Evolutionary conservation across 2,797 vertebrate species (phyloP).

Genomic region (Acipenser ruthenus): DNA sequence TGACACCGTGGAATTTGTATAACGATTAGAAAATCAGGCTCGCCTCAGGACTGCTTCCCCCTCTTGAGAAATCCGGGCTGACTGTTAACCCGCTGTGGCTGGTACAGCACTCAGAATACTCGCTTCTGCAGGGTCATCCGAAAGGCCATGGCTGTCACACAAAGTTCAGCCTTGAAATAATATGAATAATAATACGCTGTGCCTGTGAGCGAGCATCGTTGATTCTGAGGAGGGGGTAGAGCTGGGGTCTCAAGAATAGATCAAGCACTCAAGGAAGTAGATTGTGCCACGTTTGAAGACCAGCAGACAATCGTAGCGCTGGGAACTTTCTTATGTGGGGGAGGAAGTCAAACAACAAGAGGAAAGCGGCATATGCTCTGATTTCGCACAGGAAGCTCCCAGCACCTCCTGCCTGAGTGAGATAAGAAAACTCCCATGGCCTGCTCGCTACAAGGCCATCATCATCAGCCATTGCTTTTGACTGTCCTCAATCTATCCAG

Average conservation of each 20-base stretch:
- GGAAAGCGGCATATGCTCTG: conserved; percentile 90
- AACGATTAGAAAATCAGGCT: no score
- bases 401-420: conserved; percentile 91
- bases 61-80: background rate
- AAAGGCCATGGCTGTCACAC: conserved; percentile 34
- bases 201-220: conserved; percentile 9
- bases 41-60: background rate
- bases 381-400: conserved; percentile 98
- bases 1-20: no score
- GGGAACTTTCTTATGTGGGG: conserved; percentile 93
- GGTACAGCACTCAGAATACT: background rate
- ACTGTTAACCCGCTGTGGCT: background rate
- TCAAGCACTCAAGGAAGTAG: conserved; percentile 96
- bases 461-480: conserved; percentile 71
- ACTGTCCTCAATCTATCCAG: conserved; percentile 64
- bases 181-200: conserved; percentile 23
- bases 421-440: conserved; percentile 99
- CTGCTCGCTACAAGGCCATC: conserved; percentile 76
- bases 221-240: conserved; percentile 13
- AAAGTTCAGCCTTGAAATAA: conserved; percentile 35
- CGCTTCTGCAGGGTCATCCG: conserved; percentile 19
- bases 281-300: conserved; percentile 99
- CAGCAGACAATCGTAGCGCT: conserved; percentile 97
- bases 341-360: conserved; percentile 99
- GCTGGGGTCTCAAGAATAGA: conserved; percentile 87